phyloP scores from a whole-genome alignment of 2,113 vertebrate genomes.

The Hyperoodon ampullatus region DNA sequence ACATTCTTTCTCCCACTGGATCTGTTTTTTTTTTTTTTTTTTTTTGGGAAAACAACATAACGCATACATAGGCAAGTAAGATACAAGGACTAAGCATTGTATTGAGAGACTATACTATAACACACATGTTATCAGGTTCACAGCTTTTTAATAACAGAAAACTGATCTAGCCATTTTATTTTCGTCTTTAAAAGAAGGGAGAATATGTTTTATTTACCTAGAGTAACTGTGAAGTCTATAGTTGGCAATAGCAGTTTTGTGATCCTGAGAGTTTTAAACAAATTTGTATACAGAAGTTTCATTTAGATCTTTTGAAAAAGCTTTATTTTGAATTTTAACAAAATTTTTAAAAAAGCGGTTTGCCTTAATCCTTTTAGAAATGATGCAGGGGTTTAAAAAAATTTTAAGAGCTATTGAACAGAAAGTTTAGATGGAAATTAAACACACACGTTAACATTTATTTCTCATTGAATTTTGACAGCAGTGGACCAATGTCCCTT shows the following conservation, averaged over 20 bases:
- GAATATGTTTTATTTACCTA: not conserved
- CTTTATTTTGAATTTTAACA: constrained; percentile 52
- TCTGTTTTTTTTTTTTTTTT: constrained; percentile 20
- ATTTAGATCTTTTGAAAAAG: constrained; percentile 46
- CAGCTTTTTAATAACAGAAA: constrained; percentile 33
- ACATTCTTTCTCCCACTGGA: constrained; percentile 69
- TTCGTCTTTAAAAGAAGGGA: constrained; percentile 50
- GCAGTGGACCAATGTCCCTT: not conserved
- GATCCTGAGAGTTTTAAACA: constrained; percentile 51
- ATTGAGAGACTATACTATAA: not conserved
- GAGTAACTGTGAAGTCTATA: constrained; percentile 11
- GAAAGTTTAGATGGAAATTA: constrained; percentile 38
- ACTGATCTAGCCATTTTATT: not conserved
- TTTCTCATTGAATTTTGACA: constrained; percentile 43
- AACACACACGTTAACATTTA: not conserved
- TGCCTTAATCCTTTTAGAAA: constrained; percentile 44
- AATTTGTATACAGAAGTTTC: not conserved
- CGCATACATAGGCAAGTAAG: not conserved
- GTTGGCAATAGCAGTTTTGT: constrained; percentile 55
- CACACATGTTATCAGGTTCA: not conserved
- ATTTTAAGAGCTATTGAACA: not conserved
- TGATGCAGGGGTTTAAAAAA: not conserved
- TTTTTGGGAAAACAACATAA: not conserved
- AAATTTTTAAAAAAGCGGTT: not conserved
- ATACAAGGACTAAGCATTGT: not conserved